Conservation (phyloP, 1,140 invertebrate genomes). For the Homalodisca vitripennis region DNA sequence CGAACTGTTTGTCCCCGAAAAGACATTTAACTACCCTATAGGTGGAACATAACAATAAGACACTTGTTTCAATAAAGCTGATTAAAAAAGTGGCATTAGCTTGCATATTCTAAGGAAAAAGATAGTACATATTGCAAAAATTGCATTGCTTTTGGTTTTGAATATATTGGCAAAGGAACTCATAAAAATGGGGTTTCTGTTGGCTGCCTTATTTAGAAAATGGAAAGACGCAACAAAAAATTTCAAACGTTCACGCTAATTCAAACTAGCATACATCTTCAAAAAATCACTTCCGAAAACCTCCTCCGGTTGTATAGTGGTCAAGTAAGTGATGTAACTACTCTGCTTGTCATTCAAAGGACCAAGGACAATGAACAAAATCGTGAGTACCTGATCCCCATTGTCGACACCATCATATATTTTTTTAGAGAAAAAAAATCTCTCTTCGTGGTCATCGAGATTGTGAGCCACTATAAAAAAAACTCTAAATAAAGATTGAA, state of each 20-base stretch:
- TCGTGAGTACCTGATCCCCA: neutral
- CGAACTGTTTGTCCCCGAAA: neutral
- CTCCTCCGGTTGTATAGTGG: neutral
- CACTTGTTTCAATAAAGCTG: neutral
- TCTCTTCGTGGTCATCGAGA: neutral
- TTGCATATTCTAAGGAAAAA: neutral
- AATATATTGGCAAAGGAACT: neutral
- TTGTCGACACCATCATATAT: neutral
- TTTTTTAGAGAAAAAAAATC: neutral
- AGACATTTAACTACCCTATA: neutral
- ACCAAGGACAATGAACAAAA: neutral
- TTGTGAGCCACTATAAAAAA: neutral
- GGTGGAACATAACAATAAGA: neutral
- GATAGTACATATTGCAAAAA: neutral
- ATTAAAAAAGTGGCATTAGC: neutral
- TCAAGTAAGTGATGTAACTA: neutral
- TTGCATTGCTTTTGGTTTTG: neutral
- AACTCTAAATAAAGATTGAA: neutral
- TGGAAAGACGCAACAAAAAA: conserved; percentile 1
- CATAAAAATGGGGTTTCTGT: neutral
- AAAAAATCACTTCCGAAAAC: neutral
- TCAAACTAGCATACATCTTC: neutral
- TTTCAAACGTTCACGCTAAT: neutral
- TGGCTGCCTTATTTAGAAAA: neutral
- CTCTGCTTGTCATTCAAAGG: neutral